These are phyloP conservation scores for Diuraphis noxia DNA, from an alignment of 1,140 invertebrate genomes.

Conservation along the genomic window DNA sequence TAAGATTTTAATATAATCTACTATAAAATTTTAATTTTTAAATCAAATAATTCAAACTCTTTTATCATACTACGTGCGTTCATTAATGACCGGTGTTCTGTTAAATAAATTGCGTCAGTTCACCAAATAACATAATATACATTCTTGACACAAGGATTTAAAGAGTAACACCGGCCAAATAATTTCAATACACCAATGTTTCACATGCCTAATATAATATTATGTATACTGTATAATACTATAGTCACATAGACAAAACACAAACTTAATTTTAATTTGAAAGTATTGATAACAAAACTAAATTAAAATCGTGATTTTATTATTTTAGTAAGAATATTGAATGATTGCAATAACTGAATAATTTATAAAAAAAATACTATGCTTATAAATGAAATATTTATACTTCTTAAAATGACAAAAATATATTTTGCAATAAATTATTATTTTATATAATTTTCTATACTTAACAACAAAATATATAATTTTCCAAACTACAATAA, in stretches of 20 bases:
- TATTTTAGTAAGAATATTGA: background rate
- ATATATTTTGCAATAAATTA: too few relatives aligned
- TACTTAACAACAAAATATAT: too few relatives aligned
- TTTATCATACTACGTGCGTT: background rate
- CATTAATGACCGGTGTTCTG: background rate
- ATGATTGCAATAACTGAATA: background rate
- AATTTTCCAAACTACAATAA: too few relatives aligned
- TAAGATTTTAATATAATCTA: background rate
- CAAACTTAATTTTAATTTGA: background rate
- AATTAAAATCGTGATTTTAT: background rate
- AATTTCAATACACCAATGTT: constrained; percentile 1
- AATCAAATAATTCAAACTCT: background rate
- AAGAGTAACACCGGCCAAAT: background rate
- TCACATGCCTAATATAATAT: background rate
- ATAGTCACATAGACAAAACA: background rate
- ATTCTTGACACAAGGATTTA: constrained; percentile 8
- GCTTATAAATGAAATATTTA: too few relatives aligned
- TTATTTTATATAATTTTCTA: too few relatives aligned
- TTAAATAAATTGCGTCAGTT: constrained; percentile 8
- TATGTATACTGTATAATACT: too few relatives aligned
- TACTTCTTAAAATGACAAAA: too few relatives aligned
- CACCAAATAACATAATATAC: constrained; percentile 9
- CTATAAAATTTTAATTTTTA: background rate
- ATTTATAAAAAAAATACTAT: too few relatives aligned
- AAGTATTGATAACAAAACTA: background rate